These are phyloP conservation scores for Stenoptilia bipunctidactyla DNA, from an alignment of 2,888 invertebrate species.

Conservation along the genomic window DNA sequence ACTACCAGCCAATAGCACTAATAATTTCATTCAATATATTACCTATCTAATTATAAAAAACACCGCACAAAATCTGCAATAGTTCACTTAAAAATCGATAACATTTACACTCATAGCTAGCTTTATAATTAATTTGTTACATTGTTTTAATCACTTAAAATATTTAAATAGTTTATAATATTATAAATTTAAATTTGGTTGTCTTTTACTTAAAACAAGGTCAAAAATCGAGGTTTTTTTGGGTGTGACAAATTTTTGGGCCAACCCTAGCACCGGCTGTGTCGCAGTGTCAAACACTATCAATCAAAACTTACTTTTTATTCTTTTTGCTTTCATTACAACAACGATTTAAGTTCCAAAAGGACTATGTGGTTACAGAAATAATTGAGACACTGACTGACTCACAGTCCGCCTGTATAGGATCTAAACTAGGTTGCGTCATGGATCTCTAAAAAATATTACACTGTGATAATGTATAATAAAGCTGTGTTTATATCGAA, in stretches of 20 bases:
- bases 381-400: not conserved
- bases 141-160: slow-evolving; percentile 61
- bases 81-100: slow-evolving; percentile 68
- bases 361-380: not conserved
- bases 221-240: slow-evolving; percentile 48
- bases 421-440: not conserved
- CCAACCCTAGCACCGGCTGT: slow-evolving; percentile 43
- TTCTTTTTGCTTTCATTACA: no score
- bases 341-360: not conserved
- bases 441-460: slow-evolving; percentile 30
- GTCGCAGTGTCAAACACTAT: slow-evolving; percentile 12
- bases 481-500: slow-evolving; percentile 62
- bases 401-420: not conserved
- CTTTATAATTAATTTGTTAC: slow-evolving; percentile 71
- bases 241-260: slow-evolving; percentile 27
- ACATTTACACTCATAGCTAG: slow-evolving; percentile 71
- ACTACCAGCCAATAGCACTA: slow-evolving; percentile 54
- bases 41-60: slow-evolving; percentile 72
- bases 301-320: not conserved
- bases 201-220: slow-evolving; percentile 63
- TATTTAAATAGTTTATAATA: slow-evolving; percentile 66
- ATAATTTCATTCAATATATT: slow-evolving; percentile 72
- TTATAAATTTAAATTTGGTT: slow-evolving; percentile 67
- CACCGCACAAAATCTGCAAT: slow-evolving; percentile 69
- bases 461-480: slow-evolving; percentile 61